Base-by-base conservation (phyloP, 1,140 invertebrate species). In the Glomeris maerens region DNA sequence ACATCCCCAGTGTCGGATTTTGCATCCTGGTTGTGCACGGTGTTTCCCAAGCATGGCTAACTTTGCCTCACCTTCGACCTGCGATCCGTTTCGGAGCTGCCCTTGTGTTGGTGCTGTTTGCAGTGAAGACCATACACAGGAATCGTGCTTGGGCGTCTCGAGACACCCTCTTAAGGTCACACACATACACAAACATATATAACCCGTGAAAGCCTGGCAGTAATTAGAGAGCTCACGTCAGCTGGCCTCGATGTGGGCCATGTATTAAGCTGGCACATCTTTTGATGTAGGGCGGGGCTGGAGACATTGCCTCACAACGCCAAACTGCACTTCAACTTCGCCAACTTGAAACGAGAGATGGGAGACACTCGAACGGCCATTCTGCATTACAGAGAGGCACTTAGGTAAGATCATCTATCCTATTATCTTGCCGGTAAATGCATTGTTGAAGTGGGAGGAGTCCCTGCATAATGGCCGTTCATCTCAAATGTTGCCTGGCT, bases 261-360 rank as follows among this genome's bases (percentile, higher is more conserved):
- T n/a, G n/a, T n/a, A n/a, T n/a, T n/a, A n/a, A n/a, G n/a, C n/a
- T n/a, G n/a, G n/a, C n/a, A n/a, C n/a, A n/a, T 42, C 44, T 52
- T 22, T 45, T 49, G 38, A 50, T 48, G 44, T 72, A 90, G 87
- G 62, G 78, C 87, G 7, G 87, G 87, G 17, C 64, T 91, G 27
- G 71, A 76, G 54, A 78, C 80, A 2, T 64, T 88, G 21, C 85
- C 86, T 0, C 76, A 83, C 63, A 92, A 91, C 64, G 85, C 85
- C 23, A 91, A 92, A 69, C 78, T 88, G 68, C 86, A 90, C 69
- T 92, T 89, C 70, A 91, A 91, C 67, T 88, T 83, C 64, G 87
- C 80, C 21, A 92, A 92, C 71, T 81, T 84, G 61, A 73, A 85
- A 46, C 78, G 83, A 62, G 86, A 90, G 63, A 71, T 76, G 13